phyloP scores from a whole-genome alignment of 2,797 vertebrate genomes.

The Manis pentadactyla region DNA sequence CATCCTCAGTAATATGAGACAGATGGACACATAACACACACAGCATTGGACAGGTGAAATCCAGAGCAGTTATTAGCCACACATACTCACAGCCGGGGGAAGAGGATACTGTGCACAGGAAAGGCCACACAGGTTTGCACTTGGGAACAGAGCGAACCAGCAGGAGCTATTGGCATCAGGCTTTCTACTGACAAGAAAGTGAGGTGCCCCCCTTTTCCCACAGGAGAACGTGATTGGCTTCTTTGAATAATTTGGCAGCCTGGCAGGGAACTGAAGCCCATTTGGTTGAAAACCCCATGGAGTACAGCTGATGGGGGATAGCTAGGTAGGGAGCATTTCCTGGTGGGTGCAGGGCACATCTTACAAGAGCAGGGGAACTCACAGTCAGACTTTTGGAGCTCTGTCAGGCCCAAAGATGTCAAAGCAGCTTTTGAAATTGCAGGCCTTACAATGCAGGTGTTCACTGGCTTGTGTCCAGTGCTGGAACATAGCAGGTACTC shows the following conservation, averaged over 20 bases:
- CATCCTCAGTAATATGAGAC: not conserved
- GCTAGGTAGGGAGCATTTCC: too few relatives aligned
- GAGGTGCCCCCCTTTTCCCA: not conserved
- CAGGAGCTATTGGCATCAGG: not conserved
- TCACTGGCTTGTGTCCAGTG: not conserved
- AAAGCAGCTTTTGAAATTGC: not conserved
- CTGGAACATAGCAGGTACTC: not conserved
- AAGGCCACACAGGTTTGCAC: not conserved
- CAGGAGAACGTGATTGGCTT: not conserved
- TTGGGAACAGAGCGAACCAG: not conserved
- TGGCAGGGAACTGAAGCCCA: not conserved
- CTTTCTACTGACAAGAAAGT: too few relatives aligned
- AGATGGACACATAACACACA: fast-evolving
- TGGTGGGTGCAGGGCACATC: too few relatives aligned
- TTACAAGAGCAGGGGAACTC: not conserved
- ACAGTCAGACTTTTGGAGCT: not conserved
- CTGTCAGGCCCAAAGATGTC: not conserved
- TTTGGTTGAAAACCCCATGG: not conserved
- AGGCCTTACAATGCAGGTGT: not conserved
- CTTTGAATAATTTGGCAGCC: not conserved
- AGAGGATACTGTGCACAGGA: fast-evolving
- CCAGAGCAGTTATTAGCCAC: not conserved
- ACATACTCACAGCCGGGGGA: not conserved
- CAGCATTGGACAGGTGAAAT: too few relatives aligned
- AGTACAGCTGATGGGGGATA: too few relatives aligned